These are phyloP conservation scores for Cydia amplana DNA, from an alignment of 1,140 invertebrate genomes.

Conservation along the genomic window DNA sequence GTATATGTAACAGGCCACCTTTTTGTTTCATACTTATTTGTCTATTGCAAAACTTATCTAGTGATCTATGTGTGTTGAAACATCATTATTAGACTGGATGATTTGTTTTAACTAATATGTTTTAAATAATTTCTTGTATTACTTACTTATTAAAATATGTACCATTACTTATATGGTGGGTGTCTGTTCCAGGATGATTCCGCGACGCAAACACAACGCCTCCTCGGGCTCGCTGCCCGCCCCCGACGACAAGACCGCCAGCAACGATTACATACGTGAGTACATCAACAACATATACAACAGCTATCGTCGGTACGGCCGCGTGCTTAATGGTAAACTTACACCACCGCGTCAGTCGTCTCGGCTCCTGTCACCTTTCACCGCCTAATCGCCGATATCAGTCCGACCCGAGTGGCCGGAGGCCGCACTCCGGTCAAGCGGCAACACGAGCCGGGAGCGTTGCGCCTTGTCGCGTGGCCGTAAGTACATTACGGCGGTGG, in stretches of 20 bases:
- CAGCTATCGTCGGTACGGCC: too few relatives aligned
- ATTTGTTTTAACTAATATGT: too few relatives aligned
- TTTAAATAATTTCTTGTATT: too few relatives aligned
- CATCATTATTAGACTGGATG: too few relatives aligned
- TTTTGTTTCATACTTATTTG: too few relatives aligned
- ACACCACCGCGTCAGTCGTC: too few relatives aligned
- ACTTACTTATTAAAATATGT: too few relatives aligned
- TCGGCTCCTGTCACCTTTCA: background rate
- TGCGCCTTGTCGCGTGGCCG: background rate
- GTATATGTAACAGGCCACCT: too few relatives aligned
- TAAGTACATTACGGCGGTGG: background rate
- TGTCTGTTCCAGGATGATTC: conserved; percentile 64
- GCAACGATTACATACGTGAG: conserved; percentile 74
- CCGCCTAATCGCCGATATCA: background rate
- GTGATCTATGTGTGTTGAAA: too few relatives aligned
- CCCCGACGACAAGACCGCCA: conserved; percentile 73
- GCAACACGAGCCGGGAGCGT: background rate
- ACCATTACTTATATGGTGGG: background rate
- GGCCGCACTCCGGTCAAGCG: background rate
- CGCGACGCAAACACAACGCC: conserved; percentile 70
- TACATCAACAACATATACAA: conserved; percentile 21
- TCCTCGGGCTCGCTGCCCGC: conserved; percentile 66
- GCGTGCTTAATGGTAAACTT: too few relatives aligned
- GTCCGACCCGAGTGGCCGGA: background rate
- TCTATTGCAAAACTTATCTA: too few relatives aligned